phyloP scores from a whole-genome alignment of 2,113 vertebrate species.

The Lipotes vexillifer region DNA sequence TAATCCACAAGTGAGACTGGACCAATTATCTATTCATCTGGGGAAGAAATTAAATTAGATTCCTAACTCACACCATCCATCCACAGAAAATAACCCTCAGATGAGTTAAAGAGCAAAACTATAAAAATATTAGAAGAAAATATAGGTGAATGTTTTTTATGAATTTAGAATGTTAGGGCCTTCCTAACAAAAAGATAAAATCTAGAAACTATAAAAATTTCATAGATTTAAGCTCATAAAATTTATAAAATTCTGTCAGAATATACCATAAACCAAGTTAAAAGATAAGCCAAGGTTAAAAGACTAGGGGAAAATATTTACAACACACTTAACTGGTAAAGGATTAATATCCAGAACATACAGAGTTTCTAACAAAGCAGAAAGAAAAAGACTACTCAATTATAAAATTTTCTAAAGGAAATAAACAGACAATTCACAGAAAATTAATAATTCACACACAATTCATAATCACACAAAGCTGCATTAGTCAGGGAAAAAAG shows the following conservation, averaged over 20 bases:
- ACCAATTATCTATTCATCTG: background rate
- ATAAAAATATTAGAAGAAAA: conserved; percentile 8
- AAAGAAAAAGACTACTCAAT: background rate
- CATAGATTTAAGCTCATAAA: background rate
- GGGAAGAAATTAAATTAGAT: background rate
- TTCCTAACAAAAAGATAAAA: conserved; percentile 4
- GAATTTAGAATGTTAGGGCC: background rate
- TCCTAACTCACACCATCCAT: background rate
- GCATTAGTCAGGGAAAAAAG: background rate
- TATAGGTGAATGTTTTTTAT: background rate
- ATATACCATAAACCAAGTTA: background rate
- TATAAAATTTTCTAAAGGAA: background rate
- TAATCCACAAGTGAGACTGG: background rate
- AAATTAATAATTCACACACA: conserved; percentile 17
- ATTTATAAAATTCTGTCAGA: background rate
- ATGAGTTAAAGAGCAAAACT: background rate
- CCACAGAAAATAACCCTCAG: background rate
- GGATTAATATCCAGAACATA: background rate
- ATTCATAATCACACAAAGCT: background rate
- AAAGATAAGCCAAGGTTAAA: background rate
- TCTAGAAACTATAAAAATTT: background rate
- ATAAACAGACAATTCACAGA: background rate
- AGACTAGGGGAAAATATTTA: background rate
- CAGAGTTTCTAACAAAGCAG: background rate
- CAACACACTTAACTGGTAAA: background rate